Conservation (phyloP, 2,797 vertebrate genomes). For the Gastrophryne carolinensis region DNA sequence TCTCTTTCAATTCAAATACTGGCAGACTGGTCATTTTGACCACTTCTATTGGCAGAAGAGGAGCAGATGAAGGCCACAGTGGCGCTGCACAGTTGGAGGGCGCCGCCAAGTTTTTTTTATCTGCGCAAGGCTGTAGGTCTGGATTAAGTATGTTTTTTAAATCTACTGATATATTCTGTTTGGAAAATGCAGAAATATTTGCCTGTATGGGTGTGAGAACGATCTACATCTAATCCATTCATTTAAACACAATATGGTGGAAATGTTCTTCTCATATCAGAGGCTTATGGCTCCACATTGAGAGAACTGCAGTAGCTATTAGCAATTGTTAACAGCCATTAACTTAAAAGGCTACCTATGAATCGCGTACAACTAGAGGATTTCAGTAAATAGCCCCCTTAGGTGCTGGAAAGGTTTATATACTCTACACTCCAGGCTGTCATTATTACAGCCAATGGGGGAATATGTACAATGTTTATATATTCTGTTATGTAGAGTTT, state of each 20-base stretch:
- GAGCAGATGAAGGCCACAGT: too few relatives aligned
- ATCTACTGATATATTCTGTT: too few relatives aligned
- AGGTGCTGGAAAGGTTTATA: neutral
- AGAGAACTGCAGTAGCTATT: neutral
- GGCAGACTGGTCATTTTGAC: too few relatives aligned
- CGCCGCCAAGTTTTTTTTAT: too few relatives aligned
- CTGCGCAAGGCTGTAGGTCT: too few relatives aligned
- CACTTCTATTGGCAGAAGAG: too few relatives aligned
- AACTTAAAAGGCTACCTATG: conserved; percentile 23
- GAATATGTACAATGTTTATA: conserved; percentile 3
- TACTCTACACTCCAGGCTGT: neutral
- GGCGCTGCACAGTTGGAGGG: too few relatives aligned
- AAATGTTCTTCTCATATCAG: neutral
- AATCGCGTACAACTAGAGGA: neutral
- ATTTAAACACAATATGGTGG: neutral
- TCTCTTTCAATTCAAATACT: too few relatives aligned
- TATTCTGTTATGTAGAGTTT: neutral
- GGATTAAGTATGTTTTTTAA: too few relatives aligned
- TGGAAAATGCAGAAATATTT: too few relatives aligned
- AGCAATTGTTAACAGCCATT: conserved; percentile 29
- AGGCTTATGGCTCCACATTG: neutral
- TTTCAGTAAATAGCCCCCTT: conserved; percentile 7
- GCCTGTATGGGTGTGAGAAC: too few relatives aligned
- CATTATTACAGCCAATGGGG: neutral
- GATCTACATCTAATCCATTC: neutral